Evolutionary conservation across 1,140 invertebrate species (phyloP), one percentile per base, ranked within the genome.

Genomic region (Steinernema khuongi): DNA sequence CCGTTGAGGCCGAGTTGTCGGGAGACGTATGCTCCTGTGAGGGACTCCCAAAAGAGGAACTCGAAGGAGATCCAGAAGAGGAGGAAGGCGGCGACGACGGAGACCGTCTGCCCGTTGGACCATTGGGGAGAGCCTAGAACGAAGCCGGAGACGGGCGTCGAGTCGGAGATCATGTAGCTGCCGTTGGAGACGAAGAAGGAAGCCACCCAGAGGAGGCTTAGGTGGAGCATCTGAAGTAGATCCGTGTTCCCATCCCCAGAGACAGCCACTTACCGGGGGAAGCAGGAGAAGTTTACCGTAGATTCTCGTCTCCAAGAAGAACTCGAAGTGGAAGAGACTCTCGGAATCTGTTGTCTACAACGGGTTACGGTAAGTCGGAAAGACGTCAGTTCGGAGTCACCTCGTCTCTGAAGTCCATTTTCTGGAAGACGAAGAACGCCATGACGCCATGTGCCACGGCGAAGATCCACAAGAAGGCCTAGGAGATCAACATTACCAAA

Each of bases 381-480:
- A 41, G 7, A 11, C 7, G n/a, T 41, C 7, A 41, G 36, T 41
- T n/a, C n/a, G 7, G n/a, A n/a, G n/a, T n/a, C 36, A 41, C 36
- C 50, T 60, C 50, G 4, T 11, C 2, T n/a, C n/a, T n/a, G 26
- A 60, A 60, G 14, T 60, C 22, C 50, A 60, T 60, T 60, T 60
- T 60, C 50, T 22, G 50, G 50, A 60, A 11, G 50, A 60, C 19
- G 26, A 60, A 60, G 50, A n/a, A 60, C 4, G 50, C 50, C 7
- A 60, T 14, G 26, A 26, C 7, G 4, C 11, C 11, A 60, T 60
- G 7, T 17, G 22, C 50, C 4, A 60, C 14, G 2, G 22, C 4
- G 50, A 60, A 60, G 19, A 60, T 60, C 50, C 50, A 60, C 14
- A 60, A 60, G 26, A 60, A 60, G 50, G 50, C 50, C 50, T 60